Conservation (phyloP, 2,797 vertebrate genomes). For the Oceanodroma leucorhoa region DNA sequence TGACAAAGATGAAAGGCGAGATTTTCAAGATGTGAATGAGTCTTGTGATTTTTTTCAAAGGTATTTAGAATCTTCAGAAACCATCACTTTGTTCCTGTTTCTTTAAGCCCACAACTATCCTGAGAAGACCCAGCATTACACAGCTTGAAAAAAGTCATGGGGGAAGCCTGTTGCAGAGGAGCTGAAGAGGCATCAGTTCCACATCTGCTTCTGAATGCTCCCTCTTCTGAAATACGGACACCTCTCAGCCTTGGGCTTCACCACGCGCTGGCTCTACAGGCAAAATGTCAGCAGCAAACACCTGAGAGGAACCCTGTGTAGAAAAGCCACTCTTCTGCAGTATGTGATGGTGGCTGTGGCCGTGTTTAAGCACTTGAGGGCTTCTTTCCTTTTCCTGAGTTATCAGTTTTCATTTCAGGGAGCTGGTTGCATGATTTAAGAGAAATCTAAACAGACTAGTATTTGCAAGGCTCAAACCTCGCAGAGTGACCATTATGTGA, state of each 20-base stretch:
- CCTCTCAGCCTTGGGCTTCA: not conserved
- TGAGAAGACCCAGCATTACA: not conserved
- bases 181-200: not conserved
- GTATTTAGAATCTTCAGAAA: not conserved
- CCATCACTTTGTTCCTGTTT: not conserved
- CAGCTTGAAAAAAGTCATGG: not conserved
- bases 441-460: not conserved
- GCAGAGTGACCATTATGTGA: too few species aligned
- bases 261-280: not conserved
- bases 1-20: not conserved
- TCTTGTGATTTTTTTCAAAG: not conserved
- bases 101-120: not conserved
- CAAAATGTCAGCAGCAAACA: not conserved
- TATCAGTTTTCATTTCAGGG: not conserved
- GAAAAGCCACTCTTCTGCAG: not conserved
- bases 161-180: not conserved
- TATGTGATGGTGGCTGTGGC: not conserved
- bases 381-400: not conserved
- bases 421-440: not conserved
- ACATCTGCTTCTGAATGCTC: not conserved
- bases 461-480: not conserved
- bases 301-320: too few species aligned
- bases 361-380: not conserved
- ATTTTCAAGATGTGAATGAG: not conserved
- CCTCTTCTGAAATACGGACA: not conserved